These are phyloP conservation scores for Dasyornis broadbenti DNA, from an alignment of 2,113 vertebrate genomes.

Conservation along the genomic window DNA sequence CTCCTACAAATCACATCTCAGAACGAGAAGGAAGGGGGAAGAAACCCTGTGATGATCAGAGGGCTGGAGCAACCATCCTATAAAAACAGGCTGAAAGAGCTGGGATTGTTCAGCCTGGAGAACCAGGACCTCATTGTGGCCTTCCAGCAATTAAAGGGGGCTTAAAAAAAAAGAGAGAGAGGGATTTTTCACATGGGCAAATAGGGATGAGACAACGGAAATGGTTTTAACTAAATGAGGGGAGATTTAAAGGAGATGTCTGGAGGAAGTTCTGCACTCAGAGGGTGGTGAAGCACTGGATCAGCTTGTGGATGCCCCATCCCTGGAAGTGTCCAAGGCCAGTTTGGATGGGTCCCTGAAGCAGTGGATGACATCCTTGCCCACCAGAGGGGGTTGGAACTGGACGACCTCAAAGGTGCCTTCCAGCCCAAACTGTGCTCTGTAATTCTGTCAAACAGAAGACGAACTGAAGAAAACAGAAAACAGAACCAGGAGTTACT, in stretches of 20 bases:
- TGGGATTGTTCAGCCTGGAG: neutral
- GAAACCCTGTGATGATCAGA: neutral
- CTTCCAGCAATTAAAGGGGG: neutral
- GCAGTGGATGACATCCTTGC: neutral
- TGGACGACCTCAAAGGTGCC: neutral
- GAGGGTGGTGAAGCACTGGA: neutral
- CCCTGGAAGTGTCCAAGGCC: neutral
- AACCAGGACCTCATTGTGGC: neutral
- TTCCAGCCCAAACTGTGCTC: neutral
- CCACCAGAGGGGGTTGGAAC: neutral
- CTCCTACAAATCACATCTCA: neutral
- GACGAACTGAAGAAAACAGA: no score
- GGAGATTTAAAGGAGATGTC: neutral
- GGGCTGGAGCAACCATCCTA: neutral
- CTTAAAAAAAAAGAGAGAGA: neutral
- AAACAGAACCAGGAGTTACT: neutral
- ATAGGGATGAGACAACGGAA: neutral
- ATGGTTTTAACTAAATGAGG: neutral
- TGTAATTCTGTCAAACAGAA: accelerated
- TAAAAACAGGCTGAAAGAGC: neutral
- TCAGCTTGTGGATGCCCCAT: neutral
- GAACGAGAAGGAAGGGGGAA: neutral
- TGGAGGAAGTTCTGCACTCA: neutral
- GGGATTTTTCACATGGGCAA: neutral
- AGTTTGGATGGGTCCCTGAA: neutral